phyloP scores from a whole-genome alignment of 2,888 invertebrate genomes.

The Heliconius charithonia region DNA sequence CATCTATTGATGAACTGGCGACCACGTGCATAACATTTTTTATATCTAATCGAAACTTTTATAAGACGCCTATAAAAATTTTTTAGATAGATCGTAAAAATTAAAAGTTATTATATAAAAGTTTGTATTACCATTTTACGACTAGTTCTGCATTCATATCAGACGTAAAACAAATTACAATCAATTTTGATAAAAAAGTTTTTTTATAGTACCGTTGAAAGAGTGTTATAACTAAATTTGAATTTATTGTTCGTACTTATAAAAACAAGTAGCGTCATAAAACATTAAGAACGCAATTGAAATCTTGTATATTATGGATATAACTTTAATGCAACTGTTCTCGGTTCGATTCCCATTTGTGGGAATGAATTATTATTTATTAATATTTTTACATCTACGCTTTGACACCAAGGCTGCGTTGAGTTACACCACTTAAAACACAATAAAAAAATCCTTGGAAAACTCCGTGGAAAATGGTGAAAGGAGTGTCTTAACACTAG shows the following conservation, averaged over 20 bases:
- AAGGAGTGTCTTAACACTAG: too few relatives aligned
- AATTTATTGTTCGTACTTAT: not conserved
- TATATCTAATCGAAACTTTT: constrained; percentile 16
- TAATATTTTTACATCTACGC: too few relatives aligned
- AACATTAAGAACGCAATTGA: not conserved
- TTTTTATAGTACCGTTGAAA: not conserved
- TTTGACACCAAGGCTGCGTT: too few relatives aligned
- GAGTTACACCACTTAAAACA: too few relatives aligned
- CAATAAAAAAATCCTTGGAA: too few relatives aligned
- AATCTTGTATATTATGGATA: not conserved
- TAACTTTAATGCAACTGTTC: too few relatives aligned
- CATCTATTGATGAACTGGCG: constrained; percentile 41
- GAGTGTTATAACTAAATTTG: not conserved
- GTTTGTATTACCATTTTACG: constrained; percentile 21
- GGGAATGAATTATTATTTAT: not conserved
- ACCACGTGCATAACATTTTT: constrained; percentile 13
- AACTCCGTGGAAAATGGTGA: too few relatives aligned
- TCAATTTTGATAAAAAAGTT: constrained; percentile 5
- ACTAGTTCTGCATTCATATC: constrained; percentile 15
- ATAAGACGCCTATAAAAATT: constrained; percentile 25
- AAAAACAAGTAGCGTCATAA: not conserved
- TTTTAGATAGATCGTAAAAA: constrained; percentile 32
- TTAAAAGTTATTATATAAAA: constrained; percentile 21
- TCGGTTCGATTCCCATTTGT: too few relatives aligned
- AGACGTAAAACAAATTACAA: constrained; percentile 15